phyloP scores from a whole-genome alignment of 2,888 invertebrate genomes.

The Oligia strigilis region DNA sequence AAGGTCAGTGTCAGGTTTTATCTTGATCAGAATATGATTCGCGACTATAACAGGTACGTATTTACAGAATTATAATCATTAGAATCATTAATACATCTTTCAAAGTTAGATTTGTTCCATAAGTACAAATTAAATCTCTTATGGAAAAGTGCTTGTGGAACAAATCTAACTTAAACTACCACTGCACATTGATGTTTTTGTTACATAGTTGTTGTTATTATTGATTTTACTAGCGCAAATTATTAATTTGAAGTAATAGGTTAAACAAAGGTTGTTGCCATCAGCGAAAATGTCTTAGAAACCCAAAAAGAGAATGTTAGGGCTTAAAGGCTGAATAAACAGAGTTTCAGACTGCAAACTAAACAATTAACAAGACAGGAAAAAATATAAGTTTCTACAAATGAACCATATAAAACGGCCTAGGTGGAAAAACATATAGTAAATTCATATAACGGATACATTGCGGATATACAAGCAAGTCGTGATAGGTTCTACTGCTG shows the following conservation, averaged over 20 bases:
- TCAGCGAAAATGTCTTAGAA: neutral
- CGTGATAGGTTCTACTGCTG: slow-evolving; percentile 33
- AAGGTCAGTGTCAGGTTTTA: no score
- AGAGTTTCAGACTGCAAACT: neutral
- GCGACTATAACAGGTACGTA: no score
- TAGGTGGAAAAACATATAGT: neutral
- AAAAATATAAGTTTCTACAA: neutral
- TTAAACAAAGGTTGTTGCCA: neutral
- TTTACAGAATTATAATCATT: no score
- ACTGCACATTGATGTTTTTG: neutral
- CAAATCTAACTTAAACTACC: no score
- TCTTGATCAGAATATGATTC: no score
- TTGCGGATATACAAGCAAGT: neutral
- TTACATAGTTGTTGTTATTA: neutral
- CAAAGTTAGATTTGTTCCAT: no score
- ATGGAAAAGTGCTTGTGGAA: no score
- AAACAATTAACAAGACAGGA: neutral
- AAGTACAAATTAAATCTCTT: no score
- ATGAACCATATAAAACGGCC: neutral
- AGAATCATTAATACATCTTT: no score
- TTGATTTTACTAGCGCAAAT: neutral
- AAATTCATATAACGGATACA: neutral
- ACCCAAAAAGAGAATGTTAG: neutral
- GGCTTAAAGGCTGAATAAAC: neutral
- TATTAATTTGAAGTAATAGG: neutral